Base-by-base conservation (phyloP, 2,113 vertebrate genomes). In the Elachura formosa region DNA sequence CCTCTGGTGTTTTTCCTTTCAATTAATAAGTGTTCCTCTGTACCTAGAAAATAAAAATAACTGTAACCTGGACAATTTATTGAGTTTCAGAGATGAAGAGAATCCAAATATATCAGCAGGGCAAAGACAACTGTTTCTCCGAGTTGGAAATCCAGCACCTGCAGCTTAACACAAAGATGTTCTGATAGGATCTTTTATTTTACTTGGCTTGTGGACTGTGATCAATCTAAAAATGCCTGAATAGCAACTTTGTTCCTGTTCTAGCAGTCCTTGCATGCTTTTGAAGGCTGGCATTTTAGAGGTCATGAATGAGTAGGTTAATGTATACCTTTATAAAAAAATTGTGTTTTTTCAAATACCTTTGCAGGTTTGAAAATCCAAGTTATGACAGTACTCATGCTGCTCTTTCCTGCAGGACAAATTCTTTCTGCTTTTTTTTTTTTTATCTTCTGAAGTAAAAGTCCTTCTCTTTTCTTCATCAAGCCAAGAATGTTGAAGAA, bases 141-240 rank as follows among this genome's bases (percentile, higher is more conserved):
- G 21, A 75, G 17, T 5, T 89, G 71, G 49, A 95, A 94, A 79
- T 79, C 33, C 85, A 64, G 58, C n/a, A 89, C 54, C 58, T 85
- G 45, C 49, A 68, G 36, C n/a, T 82, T 64, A 84, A 76, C 43
- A 84, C 48, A 82, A 79, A 94, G 48, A 11, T 72, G 40, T 72
- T 69, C 76, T 89, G 91, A 91, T 76, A 87, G 23, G 46, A 77
- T 38, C 56, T 87, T 81, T 63, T 94, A 56, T 92, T 96, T 94
- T 64, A 38, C 55, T 95, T 95, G 84, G 69, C 54, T 79, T 68
- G 33, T 52, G 56, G 20, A 11, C 23, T 67, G 26, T 79, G 80
- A 94, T 91, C 86, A 89, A 92, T 80, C 88, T 93, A 79, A 88
- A 92, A 88, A 66, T 62, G 38, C 41, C 49, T 97, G 80, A 94